Evolutionary conservation across 2,888 invertebrate genomes (phyloP).

Genomic region (Pandemis cinnamomeana): DNA sequence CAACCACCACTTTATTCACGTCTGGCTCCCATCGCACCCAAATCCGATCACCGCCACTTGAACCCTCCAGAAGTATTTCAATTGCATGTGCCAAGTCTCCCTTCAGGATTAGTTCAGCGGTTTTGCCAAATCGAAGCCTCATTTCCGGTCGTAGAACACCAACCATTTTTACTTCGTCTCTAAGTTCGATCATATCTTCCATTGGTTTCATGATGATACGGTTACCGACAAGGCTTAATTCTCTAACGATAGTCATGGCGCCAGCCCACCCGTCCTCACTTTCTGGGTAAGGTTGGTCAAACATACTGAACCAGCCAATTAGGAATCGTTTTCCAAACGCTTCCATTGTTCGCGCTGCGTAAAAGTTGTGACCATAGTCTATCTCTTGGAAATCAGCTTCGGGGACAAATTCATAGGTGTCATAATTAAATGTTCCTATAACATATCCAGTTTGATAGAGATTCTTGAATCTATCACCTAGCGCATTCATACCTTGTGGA

Average conservation of each 20-base stretch:
- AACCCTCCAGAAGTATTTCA: conserved; percentile 63
- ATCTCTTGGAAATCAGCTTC: conserved; percentile 73
- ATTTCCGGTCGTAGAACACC: conserved; percentile 53
- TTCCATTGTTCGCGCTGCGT: conserved; percentile 74
- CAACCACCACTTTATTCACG: conserved; percentile 63
- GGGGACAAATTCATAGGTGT: conserved; percentile 68
- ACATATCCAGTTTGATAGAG: conserved; percentile 73
- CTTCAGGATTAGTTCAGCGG: conserved; percentile 66
- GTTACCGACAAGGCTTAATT: conserved; percentile 62
- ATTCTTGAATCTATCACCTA: conserved; percentile 76
- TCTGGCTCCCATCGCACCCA: conserved; percentile 45
- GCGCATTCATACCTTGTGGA: conserved; percentile 70
- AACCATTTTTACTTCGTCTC: conserved; percentile 53
- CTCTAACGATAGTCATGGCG: conserved; percentile 72
- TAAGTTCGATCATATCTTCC: conserved; percentile 57
- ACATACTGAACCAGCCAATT: conserved; percentile 77
- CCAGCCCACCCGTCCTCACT: conserved; percentile 77
- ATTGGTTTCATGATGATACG: conserved; percentile 70
- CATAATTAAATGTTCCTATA: conserved; percentile 74
- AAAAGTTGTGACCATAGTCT: conserved; percentile 79
- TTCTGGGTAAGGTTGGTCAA: conserved; percentile 72
- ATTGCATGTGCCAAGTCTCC: conserved; percentile 60
- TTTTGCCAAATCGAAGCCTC: conserved; percentile 58
- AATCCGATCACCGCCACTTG: conserved; percentile 57
- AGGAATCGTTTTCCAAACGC: conserved; percentile 67